These are phyloP conservation scores for Apoda limacodes DNA, from an alignment of 2,888 invertebrate species.

Conservation along the genomic window DNA sequence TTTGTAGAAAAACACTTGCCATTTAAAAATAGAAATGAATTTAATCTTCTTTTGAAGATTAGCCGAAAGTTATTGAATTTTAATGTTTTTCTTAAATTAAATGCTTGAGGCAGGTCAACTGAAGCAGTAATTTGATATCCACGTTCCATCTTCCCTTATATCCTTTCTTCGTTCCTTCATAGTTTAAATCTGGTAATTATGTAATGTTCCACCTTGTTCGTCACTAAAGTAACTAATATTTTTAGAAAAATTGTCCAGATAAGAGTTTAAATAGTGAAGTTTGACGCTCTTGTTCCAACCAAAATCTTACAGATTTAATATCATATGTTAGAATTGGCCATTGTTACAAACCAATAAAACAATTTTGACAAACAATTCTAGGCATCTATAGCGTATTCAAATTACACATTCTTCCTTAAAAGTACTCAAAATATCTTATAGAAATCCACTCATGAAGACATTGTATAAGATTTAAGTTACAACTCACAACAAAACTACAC, in stretches of 20 bases:
- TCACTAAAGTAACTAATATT: conserved; percentile 9
- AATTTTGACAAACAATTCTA: conserved; percentile 8
- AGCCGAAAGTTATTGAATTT: conserved; percentile 1
- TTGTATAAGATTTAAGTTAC: too few species aligned
- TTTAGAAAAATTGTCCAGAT: conserved; percentile 6
- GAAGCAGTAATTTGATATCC: conserved; percentile 10
- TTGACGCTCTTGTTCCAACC: conserved; percentile 5
- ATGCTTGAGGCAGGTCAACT: conserved; percentile 5
- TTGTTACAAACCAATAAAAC: conserved; percentile 3
- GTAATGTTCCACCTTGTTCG: conserved; percentile 4
- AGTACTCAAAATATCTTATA: conserved; percentile 10
- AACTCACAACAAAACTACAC: too few species aligned
- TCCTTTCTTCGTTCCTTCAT: conserved; percentile 5
- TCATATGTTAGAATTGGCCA: conserved; percentile 3
- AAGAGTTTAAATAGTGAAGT: conserved; percentile 3
- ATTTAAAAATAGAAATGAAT: not conserved
- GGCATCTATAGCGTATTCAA: conserved; percentile 5
- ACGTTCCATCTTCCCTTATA: conserved; percentile 7
- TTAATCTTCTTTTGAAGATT: not conserved
- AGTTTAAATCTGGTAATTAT: not conserved
- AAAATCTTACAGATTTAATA: conserved; percentile 2
- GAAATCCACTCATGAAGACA: too few species aligned
- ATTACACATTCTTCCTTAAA: conserved; percentile 11
- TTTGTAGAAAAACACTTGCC: not conserved
- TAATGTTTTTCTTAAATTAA: conserved; percentile 10